Conservation (phyloP, 1,140 invertebrate species). For the Sogatella furcifera region DNA sequence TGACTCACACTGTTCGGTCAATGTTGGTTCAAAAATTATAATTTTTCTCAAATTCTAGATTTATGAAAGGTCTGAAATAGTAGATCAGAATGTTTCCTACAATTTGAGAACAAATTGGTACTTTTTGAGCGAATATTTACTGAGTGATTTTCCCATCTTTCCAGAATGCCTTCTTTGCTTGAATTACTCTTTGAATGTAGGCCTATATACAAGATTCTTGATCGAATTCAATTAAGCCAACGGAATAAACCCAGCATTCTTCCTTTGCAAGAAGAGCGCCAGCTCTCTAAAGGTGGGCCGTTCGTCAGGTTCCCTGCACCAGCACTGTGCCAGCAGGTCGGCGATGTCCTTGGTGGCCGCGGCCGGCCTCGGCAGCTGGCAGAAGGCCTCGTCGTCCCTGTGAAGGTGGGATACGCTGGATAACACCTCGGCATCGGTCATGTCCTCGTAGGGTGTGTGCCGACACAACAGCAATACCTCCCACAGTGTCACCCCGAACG, state of each 20-base stretch:
- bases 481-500: conserved; percentile 64
- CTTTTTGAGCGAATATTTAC: too few species aligned
- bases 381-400: conserved; percentile 44
- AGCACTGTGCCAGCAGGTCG: conserved; percentile 84
- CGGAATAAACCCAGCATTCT: conserved; percentile 63
- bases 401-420: conserved; percentile 56
- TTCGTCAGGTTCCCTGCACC: conserved; percentile 65
- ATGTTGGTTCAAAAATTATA: too few species aligned
- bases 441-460: conserved; percentile 54
- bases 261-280: conserved; percentile 74
- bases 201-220: too few species aligned
- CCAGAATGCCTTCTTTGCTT: too few species aligned
- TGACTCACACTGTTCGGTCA: too few species aligned
- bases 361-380: conserved; percentile 51
- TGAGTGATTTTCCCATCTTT: too few species aligned
- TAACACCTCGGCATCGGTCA: conserved; percentile 58
- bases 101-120: too few species aligned
- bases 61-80: too few species aligned
- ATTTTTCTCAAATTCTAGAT: too few species aligned
- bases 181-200: too few species aligned
- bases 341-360: conserved; percentile 67
- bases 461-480: conserved; percentile 61
- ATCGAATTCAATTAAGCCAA: too few species aligned
- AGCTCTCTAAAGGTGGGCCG: conserved; percentile 79
- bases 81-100: too few species aligned